Evolutionary conservation across 1,140 invertebrate species (phyloP).

Genomic region (Dendrolimus kikuchii): DNA sequence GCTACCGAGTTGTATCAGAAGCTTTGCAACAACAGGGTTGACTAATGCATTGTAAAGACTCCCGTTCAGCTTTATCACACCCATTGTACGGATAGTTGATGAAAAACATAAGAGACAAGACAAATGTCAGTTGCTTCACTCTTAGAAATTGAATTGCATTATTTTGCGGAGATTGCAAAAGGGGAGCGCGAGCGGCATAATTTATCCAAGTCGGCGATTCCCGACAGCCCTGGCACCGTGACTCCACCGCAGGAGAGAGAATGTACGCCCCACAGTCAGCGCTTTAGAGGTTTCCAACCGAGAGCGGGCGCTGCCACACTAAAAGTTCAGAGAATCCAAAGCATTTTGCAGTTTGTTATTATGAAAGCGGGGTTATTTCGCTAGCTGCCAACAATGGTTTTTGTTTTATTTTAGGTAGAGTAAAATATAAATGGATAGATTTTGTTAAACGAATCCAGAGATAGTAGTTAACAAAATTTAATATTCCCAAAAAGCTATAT

Average conservation of each 20-base stretch:
- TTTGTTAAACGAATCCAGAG: too few species aligned
- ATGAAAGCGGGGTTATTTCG: conserved; percentile 23
- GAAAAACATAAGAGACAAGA: conserved; percentile 23
- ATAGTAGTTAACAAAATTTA: too few species aligned
- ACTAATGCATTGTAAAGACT: background rate
- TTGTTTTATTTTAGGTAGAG: conserved; percentile 38
- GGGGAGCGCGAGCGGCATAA: conserved; percentile 53
- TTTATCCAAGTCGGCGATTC: conserved; percentile 56
- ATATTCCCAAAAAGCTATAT: too few species aligned
- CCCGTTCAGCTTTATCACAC: too few species aligned
- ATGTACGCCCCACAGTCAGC: conserved; percentile 47
- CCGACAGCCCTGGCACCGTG: conserved; percentile 49
- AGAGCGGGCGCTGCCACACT: conserved; percentile 38
- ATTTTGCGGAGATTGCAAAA: conserved; percentile 53
- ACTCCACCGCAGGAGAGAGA: conserved; percentile 37
- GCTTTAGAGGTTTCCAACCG: conserved; percentile 50
- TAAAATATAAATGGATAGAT: conserved; percentile 21
- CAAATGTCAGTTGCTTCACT: conserved; percentile 26
- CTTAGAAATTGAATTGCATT: conserved; percentile 47
- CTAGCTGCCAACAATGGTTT: conserved; percentile 37
- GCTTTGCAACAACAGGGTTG: conserved; percentile 3
- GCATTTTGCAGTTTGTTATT: conserved; percentile 61
- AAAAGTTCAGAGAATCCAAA: conserved; percentile 59
- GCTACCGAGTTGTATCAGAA: background rate
- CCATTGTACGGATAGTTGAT: too few species aligned